Evolutionary conservation across 2,888 invertebrate species (phyloP).

Genomic region (Resseliella maxima): DNA sequence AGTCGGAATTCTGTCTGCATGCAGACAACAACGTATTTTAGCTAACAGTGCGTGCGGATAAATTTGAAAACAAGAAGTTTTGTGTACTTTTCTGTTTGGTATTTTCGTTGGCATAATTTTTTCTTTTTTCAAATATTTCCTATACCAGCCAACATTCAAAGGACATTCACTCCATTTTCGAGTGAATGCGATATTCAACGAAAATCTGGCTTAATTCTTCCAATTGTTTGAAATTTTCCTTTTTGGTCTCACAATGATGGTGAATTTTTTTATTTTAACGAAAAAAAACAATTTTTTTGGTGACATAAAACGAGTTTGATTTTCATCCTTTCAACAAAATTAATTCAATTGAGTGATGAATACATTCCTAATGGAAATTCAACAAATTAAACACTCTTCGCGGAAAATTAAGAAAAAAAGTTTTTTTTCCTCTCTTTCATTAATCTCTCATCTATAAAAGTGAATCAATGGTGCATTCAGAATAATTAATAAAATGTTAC

Average conservation of each 20-base stretch:
- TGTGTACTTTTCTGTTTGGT: neutral
- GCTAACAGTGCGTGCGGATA: neutral
- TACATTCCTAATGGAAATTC: neutral
- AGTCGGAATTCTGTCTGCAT: conserved; percentile 53
- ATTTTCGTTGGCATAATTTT: neutral
- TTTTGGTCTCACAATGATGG: neutral
- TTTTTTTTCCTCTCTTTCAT: no score
- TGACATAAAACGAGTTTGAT: no score
- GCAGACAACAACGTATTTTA: conserved; percentile 26
- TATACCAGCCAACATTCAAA: neutral
- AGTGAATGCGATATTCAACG: neutral
- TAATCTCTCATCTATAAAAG: no score
- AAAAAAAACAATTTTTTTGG: no score
- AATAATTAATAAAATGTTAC: neutral
- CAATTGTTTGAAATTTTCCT: neutral
- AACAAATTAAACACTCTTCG: neutral
- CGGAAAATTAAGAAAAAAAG: no score
- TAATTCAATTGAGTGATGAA: neutral
- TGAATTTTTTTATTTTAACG: neutral
- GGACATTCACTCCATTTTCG: neutral
- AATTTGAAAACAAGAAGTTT: neutral
- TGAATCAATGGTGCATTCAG: no score
- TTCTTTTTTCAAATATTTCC: neutral
- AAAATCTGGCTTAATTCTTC: neutral
- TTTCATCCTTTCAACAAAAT: no score